phyloP scores from a whole-genome alignment of 2,797 vertebrate species.

The Aselliscus stoliczkanus region DNA sequence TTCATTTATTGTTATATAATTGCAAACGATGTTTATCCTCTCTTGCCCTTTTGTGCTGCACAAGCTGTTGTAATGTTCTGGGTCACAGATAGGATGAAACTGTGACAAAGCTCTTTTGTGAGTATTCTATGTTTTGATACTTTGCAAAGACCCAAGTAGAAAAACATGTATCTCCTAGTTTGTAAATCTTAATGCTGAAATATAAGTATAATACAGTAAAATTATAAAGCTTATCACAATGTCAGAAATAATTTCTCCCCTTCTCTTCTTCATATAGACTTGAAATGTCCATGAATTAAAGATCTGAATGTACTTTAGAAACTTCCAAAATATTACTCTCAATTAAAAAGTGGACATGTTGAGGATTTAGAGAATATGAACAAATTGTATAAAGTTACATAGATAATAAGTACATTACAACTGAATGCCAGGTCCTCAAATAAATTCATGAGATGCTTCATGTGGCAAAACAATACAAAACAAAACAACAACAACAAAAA shows the following conservation, averaged over 20 bases:
- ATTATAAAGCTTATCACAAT: neutral
- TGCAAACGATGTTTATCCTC: conserved; percentile 68
- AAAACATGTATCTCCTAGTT: neutral
- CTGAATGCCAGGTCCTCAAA: neutral
- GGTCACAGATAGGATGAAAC: conserved; percentile 65
- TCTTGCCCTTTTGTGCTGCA: conserved; percentile 68
- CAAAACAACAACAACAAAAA: too few species aligned
- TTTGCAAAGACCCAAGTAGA: neutral
- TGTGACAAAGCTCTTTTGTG: conserved; percentile 55
- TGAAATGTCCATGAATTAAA: neutral
- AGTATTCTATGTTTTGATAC: conserved; percentile 5
- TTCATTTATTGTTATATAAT: conserved; percentile 76
- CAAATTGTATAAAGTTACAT: neutral
- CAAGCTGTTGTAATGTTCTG: conserved; percentile 60
- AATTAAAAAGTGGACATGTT: neutral
- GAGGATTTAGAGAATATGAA: neutral
- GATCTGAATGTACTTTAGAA: neutral
- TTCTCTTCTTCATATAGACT: neutral
- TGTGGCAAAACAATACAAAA: neutral
- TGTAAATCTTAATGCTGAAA: neutral
- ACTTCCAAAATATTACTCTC: neutral
- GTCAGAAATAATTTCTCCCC: neutral
- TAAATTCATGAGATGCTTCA: neutral
- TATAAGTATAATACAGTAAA: neutral
- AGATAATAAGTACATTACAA: neutral